These are phyloP conservation scores for Conomelus anceps DNA, from an alignment of 2,888 invertebrate genomes.

Conservation along the genomic window DNA sequence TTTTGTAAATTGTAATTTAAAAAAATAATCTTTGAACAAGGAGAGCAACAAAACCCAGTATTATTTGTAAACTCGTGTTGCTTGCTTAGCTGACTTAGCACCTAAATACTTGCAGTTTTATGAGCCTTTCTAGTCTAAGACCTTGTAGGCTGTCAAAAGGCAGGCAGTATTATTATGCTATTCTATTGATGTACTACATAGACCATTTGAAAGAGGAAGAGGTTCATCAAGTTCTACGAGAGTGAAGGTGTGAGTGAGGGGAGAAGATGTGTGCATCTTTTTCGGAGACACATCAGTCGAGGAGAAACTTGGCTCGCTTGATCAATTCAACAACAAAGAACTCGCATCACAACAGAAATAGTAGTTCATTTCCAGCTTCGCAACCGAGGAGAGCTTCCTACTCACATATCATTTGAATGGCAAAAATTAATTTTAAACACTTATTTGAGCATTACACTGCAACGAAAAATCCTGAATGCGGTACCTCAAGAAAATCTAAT, in stretches of 20 bases:
- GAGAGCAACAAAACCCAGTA: no score
- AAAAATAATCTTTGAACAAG: no score
- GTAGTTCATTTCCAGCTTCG: neutral
- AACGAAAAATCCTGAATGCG: no score
- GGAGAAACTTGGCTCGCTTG: neutral
- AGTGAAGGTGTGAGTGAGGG: neutral
- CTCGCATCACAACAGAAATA: no score
- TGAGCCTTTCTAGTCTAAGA: neutral
- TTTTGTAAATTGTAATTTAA: no score
- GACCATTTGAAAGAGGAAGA: neutral
- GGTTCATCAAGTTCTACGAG: neutral
- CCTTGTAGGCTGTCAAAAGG: neutral
- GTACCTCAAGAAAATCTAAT: no score
- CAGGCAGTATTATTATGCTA: neutral
- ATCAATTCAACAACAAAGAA: neutral
- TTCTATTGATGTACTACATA: neutral
- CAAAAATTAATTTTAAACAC: no score
- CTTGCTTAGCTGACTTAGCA: no score
- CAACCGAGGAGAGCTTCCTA: no score
- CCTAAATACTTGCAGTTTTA: neutral
- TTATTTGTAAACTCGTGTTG: no score
- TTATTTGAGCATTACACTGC: no score
- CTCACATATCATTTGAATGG: no score
- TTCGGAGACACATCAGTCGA: neutral
- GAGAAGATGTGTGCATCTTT: neutral